Evolutionary conservation across 2,113 vertebrate species (phyloP).

Genomic region (Rhabdomys dilectus): DNA sequence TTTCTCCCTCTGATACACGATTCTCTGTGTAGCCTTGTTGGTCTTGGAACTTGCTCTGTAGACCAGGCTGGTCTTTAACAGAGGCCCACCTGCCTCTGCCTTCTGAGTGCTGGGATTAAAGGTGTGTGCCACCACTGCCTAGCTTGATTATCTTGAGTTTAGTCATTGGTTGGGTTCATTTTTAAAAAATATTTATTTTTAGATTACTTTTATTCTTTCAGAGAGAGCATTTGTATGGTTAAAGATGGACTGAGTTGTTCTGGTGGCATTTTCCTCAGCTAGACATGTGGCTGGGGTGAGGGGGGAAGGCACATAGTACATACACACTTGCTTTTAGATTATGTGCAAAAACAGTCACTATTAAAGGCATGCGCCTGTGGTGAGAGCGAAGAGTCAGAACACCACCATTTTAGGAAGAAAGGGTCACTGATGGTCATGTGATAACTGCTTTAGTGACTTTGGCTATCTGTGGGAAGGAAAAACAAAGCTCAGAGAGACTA

Average conservation of each 20-base stretch:
- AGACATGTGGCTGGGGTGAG: not conserved
- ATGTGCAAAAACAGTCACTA: not conserved
- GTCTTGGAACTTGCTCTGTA: not conserved
- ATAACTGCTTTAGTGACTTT: not conserved
- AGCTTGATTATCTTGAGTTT: not conserved
- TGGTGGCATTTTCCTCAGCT: not conserved
- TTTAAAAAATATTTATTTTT: not conserved
- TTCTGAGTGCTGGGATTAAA: not conserved
- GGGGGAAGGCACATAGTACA: not conserved
- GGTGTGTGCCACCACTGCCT: not conserved
- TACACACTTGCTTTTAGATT: not conserved
- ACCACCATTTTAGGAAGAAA: not conserved
- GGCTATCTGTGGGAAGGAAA: not conserved
- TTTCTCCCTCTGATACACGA: too few species aligned
- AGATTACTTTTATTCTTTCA: not conserved
- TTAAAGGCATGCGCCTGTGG: not conserved
- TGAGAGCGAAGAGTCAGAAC: not conserved
- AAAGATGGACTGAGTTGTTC: not conserved
- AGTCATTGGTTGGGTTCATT: not conserved
- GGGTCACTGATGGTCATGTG: not conserved
- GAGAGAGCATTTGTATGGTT: not conserved
- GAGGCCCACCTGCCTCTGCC: not conserved
- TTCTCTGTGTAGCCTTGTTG: not conserved
- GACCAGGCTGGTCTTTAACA: not conserved
- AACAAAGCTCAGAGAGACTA: not conserved